Conservation (phyloP, 30 jellyfish, hydroid and myxozoan species). For the Aurelia sp. region DNA sequence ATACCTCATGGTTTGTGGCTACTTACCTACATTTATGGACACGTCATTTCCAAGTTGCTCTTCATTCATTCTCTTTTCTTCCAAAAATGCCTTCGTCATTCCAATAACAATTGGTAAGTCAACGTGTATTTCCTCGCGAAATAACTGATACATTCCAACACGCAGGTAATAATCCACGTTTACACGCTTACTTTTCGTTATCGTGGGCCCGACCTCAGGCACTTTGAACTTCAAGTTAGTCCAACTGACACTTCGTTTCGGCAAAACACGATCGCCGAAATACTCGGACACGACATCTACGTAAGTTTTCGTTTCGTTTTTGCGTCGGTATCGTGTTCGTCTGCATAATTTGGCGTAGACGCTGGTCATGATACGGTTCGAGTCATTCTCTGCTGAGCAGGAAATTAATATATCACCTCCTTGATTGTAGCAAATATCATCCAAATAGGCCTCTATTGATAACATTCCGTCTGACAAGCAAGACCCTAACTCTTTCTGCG, state of each 20-base stretch:
- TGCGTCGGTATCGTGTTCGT: slow-evolving; percentile 85
- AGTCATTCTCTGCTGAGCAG: slow-evolving; percentile 89
- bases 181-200: slow-evolving; percentile 77
- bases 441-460: slow-evolving; percentile 82
- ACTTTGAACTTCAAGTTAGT: slow-evolving; percentile 63
- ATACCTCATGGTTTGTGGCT: too few relatives aligned
- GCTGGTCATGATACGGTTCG: slow-evolving; percentile 88
- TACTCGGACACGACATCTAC: slow-evolving; percentile 74
- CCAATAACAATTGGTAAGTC: slow-evolving; percentile 97
- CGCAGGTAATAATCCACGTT: slow-evolving; percentile 94
- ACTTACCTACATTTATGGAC: slow-evolving; percentile 57
- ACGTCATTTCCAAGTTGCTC: slow-evolving; percentile 12
- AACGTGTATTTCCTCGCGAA: slow-evolving; percentile 92
- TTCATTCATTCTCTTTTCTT: slow-evolving; percentile 16
- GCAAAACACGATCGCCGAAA: slow-evolving; percentile 75
- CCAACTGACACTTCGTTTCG: slow-evolving; percentile 74
- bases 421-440: slow-evolving; percentile 71
- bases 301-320: slow-evolving; percentile 68
- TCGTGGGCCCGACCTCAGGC: slow-evolving; percentile 87
- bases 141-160: slow-evolving; percentile 94
- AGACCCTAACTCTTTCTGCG: slow-evolving; percentile 68
- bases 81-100: slow-evolving; percentile 29
- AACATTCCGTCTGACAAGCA: slow-evolving; percentile 84
- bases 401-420: slow-evolving; percentile 74
- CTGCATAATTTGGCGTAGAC: slow-evolving; percentile 93